Percentiles rank a stretch among this genome's conserved stretches.
Conservation (phyloP, 2,888 invertebrate species). For the Odontothrips loti region DNA sequence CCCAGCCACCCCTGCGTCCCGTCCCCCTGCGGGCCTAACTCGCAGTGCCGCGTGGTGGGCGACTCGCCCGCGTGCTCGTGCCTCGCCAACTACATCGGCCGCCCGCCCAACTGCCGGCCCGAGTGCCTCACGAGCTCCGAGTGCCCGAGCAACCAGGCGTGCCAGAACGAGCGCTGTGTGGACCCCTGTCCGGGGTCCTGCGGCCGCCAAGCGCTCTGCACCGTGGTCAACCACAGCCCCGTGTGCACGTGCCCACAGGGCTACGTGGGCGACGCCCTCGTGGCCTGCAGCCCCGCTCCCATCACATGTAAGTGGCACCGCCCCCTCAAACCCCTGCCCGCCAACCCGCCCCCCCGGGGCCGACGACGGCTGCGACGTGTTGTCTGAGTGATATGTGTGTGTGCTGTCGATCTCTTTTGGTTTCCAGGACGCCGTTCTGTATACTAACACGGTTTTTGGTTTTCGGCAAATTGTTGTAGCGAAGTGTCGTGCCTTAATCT, state of each 20-base stretch:
- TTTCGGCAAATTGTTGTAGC: not conserved
- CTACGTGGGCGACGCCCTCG: constrained; percentile 71
- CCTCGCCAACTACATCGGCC: constrained; percentile 71
- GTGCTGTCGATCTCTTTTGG: not conserved
- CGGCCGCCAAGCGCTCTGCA: constrained; percentile 73
- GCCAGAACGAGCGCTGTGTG: constrained; percentile 72
- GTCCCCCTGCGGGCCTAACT: constrained; percentile 79
- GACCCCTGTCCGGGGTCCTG: constrained; percentile 80
- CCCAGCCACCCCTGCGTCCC: constrained; percentile 68
- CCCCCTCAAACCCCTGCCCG: not conserved
- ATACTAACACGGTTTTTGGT: not conserved
- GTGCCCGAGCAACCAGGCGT: constrained; percentile 76
- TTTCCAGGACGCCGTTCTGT: not conserved
- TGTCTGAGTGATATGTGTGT: not conserved
- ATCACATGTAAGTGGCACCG: constrained; percentile 43
- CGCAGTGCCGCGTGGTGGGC: constrained; percentile 73
- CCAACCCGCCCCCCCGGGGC: not conserved
- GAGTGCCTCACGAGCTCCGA: constrained; percentile 77
- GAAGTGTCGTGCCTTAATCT: not conserved
- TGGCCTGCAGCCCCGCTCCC: constrained; percentile 51
- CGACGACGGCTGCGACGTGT: not conserved
- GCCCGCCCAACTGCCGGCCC: constrained; percentile 80
- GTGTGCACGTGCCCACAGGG: constrained; percentile 78
- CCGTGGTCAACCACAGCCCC: constrained; percentile 77
- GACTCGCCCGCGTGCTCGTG: constrained; percentile 83